Percentiles rank a stretch among this genome's conserved stretches.
Conservation (phyloP, 1,140 invertebrate species). For the Apolygus lucorum region DNA sequence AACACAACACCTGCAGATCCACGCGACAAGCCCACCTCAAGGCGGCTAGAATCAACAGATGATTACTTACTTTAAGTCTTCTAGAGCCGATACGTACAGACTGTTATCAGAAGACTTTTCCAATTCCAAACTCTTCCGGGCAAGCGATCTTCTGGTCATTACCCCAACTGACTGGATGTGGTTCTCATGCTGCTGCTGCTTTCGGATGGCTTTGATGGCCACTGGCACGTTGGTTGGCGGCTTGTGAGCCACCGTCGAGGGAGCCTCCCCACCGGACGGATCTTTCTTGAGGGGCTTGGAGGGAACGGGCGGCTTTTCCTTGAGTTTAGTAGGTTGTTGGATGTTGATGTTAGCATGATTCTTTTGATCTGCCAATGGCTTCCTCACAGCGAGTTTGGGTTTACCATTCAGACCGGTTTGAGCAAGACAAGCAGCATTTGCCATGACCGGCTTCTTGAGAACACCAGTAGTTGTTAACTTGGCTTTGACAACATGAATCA, state of each 20-base stretch:
- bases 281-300: background rate
- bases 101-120: slow-evolving; percentile 42
- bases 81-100: slow-evolving; percentile 63
- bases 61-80: slow-evolving; percentile 50
- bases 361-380: background rate
- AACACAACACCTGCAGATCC: too few relatives aligned
- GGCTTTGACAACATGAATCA: background rate
- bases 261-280: too few relatives aligned
- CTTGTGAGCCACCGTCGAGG: too few relatives aligned
- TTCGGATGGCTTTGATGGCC: background rate
- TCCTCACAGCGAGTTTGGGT: slow-evolving; percentile 25
- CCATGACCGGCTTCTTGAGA: slow-evolving; percentile 25
- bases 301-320: background rate
- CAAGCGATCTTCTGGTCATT: slow-evolving; percentile 37
- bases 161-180: slow-evolving; percentile 39
- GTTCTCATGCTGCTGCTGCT: background rate
- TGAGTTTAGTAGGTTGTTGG: background rate
- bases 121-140: slow-evolving; percentile 33
- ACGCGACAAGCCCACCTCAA: too few relatives aligned
- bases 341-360: too few relatives aligned
- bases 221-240: background rate
- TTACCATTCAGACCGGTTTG: slow-evolving; percentile 24
- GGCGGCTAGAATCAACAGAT: too few relatives aligned
- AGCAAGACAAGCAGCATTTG: slow-evolving; percentile 28
- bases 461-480: background rate